Percentiles rank a stretch among this genome's conserved stretches.
phyloP scores from a whole-genome alignment of 1,140 invertebrate species.

The Bursaphelenchus mucronatus region DNA sequence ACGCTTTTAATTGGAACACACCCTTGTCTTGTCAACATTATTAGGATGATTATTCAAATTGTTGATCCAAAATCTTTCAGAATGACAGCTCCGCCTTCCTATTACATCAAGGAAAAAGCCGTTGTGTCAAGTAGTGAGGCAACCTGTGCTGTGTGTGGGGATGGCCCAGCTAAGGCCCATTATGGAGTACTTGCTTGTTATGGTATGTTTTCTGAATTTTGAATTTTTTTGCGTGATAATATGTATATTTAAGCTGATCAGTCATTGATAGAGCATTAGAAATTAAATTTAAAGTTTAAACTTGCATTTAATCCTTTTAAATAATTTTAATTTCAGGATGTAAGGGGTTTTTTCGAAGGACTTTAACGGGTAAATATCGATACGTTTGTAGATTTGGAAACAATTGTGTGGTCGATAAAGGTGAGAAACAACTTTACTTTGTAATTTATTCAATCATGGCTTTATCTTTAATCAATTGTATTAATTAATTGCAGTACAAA shows the following conservation, averaged over 20 bases:
- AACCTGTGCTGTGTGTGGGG: conserved; percentile 57
- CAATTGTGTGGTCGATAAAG: conserved; percentile 61
- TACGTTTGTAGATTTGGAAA: conserved; percentile 59
- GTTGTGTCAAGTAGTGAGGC: conserved; percentile 35
- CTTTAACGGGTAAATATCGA: conserved; percentile 58
- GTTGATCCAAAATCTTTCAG: no score
- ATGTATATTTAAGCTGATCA: background rate
- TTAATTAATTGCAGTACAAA: conserved; percentile 32
- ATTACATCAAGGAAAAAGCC: conserved; percentile 42
- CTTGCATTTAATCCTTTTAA: background rate
- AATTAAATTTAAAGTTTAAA: background rate
- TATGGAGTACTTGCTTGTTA: conserved; percentile 58
- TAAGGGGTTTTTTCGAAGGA: conserved; percentile 55
- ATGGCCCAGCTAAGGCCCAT: conserved; percentile 56
- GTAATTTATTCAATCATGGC: conserved; percentile 6
- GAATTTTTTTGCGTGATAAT: conserved; percentile 9
- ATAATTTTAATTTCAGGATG: conserved; percentile 18
- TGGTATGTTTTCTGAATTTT: conserved; percentile 38
- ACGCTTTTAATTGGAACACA: no score
- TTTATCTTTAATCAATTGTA: conserved; percentile 26
- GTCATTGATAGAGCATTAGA: conserved; percentile 14
- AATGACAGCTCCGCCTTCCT: conserved; percentile 19
- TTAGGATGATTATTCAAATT: no score
- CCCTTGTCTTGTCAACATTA: no score
- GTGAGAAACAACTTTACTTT: conserved; percentile 32